Conservation (phyloP, 2,113 vertebrate species). For the Trogon melanurus region DNA sequence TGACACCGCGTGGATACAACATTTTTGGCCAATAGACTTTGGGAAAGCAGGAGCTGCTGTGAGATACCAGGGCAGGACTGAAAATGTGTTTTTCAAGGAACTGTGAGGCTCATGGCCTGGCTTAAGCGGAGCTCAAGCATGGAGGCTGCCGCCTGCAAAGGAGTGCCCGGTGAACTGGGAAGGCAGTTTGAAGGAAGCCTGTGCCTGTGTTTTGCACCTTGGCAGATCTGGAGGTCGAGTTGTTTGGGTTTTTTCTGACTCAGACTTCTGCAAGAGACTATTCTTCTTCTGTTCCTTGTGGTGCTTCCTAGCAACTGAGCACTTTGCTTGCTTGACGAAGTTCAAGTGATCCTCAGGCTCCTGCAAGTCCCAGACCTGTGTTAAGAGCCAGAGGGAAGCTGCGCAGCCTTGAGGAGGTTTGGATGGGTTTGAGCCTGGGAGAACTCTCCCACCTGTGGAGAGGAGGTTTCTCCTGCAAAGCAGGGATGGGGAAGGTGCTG, state of each 20-base stretch:
- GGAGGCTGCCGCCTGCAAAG: neutral
- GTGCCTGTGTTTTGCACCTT: neutral
- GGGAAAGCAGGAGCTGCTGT: neutral
- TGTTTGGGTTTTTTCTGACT: neutral
- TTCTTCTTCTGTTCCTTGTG: neutral
- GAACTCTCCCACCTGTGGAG: neutral
- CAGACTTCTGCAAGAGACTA: neutral
- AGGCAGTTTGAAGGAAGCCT: neutral
- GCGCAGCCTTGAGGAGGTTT: fast-evolving
- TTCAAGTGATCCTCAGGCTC: neutral
- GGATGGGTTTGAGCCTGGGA: neutral
- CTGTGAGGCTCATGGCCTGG: neutral
- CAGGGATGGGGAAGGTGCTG: neutral
- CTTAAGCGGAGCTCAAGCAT: neutral
- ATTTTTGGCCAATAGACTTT: neutral
- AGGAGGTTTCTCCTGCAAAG: neutral
- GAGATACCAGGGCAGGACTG: neutral
- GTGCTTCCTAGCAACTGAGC: neutral
- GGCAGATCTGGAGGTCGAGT: neutral
- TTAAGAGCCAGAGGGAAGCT: neutral
- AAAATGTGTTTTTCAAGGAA: neutral
- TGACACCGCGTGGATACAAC: fast-evolving
- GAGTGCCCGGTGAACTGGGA: fast-evolving
- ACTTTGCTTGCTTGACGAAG: neutral
- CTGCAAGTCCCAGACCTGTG: neutral